Evolutionary conservation across 2,888 invertebrate genomes (phyloP).

Genomic region (Tetramorium bicarinatum): DNA sequence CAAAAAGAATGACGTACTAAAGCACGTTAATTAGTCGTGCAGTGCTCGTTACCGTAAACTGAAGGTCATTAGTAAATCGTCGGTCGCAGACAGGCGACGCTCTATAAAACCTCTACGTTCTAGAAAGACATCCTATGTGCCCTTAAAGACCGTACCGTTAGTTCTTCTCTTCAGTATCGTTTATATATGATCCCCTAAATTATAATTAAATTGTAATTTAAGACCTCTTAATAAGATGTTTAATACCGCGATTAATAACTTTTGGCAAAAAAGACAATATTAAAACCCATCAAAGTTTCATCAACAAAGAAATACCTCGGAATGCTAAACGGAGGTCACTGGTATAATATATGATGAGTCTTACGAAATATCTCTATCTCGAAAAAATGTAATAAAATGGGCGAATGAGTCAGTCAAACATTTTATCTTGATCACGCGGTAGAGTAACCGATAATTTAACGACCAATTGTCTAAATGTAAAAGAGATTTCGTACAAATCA

Average conservation of each 20-base stretch:
- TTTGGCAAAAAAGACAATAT: background rate
- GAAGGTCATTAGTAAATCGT: constrained; percentile 60
- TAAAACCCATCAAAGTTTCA: background rate
- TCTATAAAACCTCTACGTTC: constrained; percentile 58
- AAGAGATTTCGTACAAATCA: background rate
- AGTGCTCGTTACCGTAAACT: constrained; percentile 58
- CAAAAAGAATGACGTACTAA: constrained; percentile 59
- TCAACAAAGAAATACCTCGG: background rate
- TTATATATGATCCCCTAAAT: background rate
- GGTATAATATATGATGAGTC: background rate
- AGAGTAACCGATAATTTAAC: constrained; percentile 4
- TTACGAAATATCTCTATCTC: constrained; percentile 18
- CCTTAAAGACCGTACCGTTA: constrained; percentile 53
- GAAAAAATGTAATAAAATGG: constrained; percentile 1
- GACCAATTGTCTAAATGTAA: constrained; percentile 5
- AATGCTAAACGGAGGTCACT: background rate
- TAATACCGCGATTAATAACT: background rate
- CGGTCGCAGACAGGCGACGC: constrained; percentile 26
- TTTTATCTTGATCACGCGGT: background rate
- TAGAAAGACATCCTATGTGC: constrained; percentile 64
- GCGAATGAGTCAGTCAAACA: background rate
- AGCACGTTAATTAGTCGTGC: constrained; percentile 69
- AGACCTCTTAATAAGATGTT: background rate
- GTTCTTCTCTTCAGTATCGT: background rate
- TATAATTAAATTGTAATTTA: constrained; percentile 13